Conservation (phyloP, 1,140 invertebrate genomes). For the Formica exsecta region DNA sequence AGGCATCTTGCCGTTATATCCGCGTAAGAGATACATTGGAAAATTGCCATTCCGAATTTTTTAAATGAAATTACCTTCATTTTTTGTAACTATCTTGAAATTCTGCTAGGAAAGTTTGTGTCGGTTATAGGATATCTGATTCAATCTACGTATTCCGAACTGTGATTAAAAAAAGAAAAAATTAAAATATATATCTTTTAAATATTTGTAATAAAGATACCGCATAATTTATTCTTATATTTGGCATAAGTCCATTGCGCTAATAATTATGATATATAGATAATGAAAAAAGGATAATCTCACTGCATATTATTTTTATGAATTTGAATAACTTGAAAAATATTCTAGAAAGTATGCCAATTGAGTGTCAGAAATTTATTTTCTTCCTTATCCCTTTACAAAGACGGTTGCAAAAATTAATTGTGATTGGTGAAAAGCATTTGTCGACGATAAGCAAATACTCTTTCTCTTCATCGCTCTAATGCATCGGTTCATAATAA, state of each 20-base stretch:
- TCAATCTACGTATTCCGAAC: not conserved
- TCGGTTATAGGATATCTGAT: not conserved
- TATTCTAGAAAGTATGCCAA: not conserved
- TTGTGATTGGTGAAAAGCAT: not conserved
- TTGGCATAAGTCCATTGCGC: not conserved
- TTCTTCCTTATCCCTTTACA: not conserved
- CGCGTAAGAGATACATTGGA: slow-evolving; percentile 32
- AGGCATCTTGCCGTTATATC: slow-evolving; percentile 23
- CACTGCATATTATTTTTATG: not conserved
- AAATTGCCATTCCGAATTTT: slow-evolving; percentile 34
- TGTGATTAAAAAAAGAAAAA: not conserved
- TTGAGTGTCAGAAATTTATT: not conserved
- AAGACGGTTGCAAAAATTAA: slow-evolving; percentile 1
- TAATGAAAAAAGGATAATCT: not conserved
- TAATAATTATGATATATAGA: not conserved
- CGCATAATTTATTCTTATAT: not conserved
- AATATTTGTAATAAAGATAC: not conserved
- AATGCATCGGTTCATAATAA: slow-evolving; percentile 45
- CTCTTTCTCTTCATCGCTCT: not conserved
- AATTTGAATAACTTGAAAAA: not conserved
- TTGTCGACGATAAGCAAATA: not conserved
- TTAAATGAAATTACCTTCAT: slow-evolving; percentile 3
- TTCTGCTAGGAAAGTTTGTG: not conserved
- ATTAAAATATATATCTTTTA: not conserved
- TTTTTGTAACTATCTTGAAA: not conserved